Percentiles rank a stretch among this genome's conserved stretches.
Evolutionary conservation across 2,888 invertebrate species (phyloP).

Genomic region (Formica aserva): DNA sequence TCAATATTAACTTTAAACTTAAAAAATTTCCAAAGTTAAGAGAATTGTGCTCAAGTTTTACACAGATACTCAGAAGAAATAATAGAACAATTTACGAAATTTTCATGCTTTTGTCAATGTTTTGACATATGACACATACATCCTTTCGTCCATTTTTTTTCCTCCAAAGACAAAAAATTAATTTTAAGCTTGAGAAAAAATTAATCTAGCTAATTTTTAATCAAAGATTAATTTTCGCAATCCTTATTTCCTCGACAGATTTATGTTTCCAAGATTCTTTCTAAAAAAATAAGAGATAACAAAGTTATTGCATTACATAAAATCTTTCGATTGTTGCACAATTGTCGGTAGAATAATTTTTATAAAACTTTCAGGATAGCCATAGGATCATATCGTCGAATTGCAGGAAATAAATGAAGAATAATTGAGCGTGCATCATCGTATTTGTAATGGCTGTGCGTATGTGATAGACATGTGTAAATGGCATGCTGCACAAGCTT

Average conservation of each 20-base stretch:
- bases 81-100: too few relatives aligned
- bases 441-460: not conserved
- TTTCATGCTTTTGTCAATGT: too few relatives aligned
- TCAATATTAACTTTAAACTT: too few relatives aligned
- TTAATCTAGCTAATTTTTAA: constrained; percentile 3
- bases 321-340: not conserved
- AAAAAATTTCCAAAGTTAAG: too few relatives aligned
- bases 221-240: not conserved
- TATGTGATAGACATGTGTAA: not conserved
- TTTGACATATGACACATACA: too few relatives aligned
- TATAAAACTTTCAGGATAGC: not conserved
- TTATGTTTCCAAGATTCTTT: not conserved
- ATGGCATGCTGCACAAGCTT: not conserved
- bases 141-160: not conserved
- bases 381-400: not conserved
- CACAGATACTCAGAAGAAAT: too few relatives aligned
- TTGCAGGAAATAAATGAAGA: not conserved
- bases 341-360: not conserved
- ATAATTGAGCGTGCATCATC: not conserved
- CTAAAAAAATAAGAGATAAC: not conserved
- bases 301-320: not conserved
- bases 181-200: not conserved
- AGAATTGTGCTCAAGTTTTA: too few relatives aligned
- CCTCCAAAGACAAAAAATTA: not conserved
- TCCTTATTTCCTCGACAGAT: not conserved